Conservation (phyloP, 2,797 vertebrate species). For the Hafferia zeledoni region DNA sequence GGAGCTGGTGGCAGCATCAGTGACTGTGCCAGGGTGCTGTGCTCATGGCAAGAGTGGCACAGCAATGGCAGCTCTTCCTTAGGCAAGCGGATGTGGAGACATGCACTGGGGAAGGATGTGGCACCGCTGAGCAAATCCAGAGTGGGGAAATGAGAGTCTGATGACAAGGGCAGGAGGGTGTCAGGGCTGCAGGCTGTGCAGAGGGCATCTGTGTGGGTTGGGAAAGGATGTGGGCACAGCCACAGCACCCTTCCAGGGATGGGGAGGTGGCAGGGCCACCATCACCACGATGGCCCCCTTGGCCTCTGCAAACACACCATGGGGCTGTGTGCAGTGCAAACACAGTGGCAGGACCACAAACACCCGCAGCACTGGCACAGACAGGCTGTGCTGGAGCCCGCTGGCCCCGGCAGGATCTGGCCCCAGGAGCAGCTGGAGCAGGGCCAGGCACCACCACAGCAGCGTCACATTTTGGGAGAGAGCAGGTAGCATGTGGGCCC, state of each 20-base stretch:
- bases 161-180: fast-evolving
- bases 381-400: neutral
- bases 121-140: neutral
- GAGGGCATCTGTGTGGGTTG: neutral
- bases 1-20: fast-evolving
- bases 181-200: fast-evolving
- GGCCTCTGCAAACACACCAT: neutral
- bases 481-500: fast-evolving
- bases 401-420: neutral
- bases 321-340: constrained; percentile 62
- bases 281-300: neutral
- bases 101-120: neutral
- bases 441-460: neutral
- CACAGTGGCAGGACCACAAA: neutral
- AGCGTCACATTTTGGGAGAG: neutral
- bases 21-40: fast-evolving
- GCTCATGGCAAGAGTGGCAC: fast-evolving
- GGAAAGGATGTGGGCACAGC: neutral
- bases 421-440: neutral
- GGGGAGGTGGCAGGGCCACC: fast-evolving
- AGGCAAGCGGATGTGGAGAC: neutral
- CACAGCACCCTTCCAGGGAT: fast-evolving
- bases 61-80: fast-evolving
- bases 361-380: neutral
- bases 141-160: neutral